Percentiles rank a stretch among this genome's conserved stretches.
These are phyloP conservation scores for Tenthredo amoena DNA, from an alignment of 2,888 invertebrate species.

Conservation along the genomic window DNA sequence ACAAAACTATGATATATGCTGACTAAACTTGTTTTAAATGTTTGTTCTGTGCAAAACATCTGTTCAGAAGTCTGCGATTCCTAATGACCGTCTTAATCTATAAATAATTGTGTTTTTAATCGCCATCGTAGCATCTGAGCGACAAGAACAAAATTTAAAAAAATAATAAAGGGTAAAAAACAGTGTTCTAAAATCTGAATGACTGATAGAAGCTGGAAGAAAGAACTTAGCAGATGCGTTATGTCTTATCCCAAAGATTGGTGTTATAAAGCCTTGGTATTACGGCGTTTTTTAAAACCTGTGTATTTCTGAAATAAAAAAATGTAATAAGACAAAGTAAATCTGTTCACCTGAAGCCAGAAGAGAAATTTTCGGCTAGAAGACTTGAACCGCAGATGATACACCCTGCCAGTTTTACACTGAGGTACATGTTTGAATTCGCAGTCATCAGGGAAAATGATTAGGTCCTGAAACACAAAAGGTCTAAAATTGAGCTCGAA, in stretches of 20 bases:
- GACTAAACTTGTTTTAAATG: not conserved
- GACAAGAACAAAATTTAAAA: not conserved
- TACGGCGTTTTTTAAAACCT: no score
- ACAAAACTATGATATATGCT: not conserved
- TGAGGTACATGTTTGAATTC: constrained; percentile 97
- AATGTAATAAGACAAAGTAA: constrained; percentile 3
- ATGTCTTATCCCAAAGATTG: not conserved
- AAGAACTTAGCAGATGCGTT: not conserved
- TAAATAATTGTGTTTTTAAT: not conserved
- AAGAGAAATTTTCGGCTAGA: constrained; percentile 96
- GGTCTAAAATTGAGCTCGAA: not conserved
- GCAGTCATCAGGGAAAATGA: constrained; percentile 99
- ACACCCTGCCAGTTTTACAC: constrained; percentile 98
- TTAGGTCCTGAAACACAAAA: constrained; percentile 85
- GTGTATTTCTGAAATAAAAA: not conserved
- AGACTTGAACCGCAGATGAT: constrained; percentile 96
- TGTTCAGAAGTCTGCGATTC: not conserved
- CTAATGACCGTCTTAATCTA: not conserved
- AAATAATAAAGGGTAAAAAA: not conserved
- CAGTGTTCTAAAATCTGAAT: not conserved
- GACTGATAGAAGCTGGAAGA: not conserved
- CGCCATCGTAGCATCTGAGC: not conserved
- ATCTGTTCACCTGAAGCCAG: constrained; percentile 93
- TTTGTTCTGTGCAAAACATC: not conserved
- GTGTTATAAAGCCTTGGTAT: not conserved